Conservation (phyloP, 2,888 invertebrate species). For the Drosophila flavopinicola region DNA sequence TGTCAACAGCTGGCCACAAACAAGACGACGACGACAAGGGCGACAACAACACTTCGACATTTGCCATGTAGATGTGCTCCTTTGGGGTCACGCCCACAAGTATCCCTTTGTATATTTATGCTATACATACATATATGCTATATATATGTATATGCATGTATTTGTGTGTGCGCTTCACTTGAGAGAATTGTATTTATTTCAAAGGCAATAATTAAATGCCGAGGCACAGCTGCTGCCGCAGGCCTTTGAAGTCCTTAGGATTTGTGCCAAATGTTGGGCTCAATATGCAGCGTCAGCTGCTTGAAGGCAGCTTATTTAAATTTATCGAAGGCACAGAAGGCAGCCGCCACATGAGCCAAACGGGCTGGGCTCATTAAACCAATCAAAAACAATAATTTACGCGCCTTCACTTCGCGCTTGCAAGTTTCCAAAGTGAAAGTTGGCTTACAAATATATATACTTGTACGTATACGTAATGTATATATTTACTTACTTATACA, state of each 20-base stretch:
- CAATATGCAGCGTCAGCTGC: no score
- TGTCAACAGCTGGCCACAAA: slow-evolving; percentile 68
- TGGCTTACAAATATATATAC: slow-evolving; percentile 7
- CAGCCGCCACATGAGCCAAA: slow-evolving; percentile 37
- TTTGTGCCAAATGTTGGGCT: slow-evolving; percentile 17
- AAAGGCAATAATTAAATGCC: slow-evolving; percentile 70
- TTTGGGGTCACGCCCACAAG: slow-evolving; percentile 51
- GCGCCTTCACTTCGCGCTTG: slow-evolving; percentile 43
- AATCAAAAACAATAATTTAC: slow-evolving; percentile 69
- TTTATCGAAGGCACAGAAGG: slow-evolving; percentile 15
- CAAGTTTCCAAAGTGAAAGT: slow-evolving; percentile 48
- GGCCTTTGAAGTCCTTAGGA: slow-evolving; percentile 59
- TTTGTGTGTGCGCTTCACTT: slow-evolving; percentile 16
- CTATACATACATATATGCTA: slow-evolving; percentile 4
- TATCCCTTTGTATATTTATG: slow-evolving; percentile 8
- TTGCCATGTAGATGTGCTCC: slow-evolving; percentile 17
- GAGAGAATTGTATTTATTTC: slow-evolving; percentile 44
- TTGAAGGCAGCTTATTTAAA: slow-evolving; percentile 53
- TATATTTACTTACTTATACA: background rate
- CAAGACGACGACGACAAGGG: slow-evolving; percentile 13
- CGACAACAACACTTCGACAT: slow-evolving; percentile 43
- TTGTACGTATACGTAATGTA: no score
- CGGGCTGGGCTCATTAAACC: slow-evolving; percentile 68
- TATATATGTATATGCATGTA: slow-evolving; percentile 1
- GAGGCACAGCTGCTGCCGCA: slow-evolving; percentile 49